Evolutionary conservation across 1,140 invertebrate species (phyloP).

Genomic region (Apis florea): DNA sequence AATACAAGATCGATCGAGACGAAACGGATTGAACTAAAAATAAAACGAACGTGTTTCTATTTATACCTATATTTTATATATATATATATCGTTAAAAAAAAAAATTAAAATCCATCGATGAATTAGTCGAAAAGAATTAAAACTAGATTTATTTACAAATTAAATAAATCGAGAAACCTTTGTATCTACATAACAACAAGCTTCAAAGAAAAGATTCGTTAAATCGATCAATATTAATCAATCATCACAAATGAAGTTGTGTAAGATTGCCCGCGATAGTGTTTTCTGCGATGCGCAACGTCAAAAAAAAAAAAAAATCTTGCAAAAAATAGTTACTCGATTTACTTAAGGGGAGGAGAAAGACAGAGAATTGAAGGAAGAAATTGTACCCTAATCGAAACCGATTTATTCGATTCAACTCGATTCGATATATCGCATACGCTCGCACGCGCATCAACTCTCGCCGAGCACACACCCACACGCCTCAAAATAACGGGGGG

Average conservation of each 20-base stretch:
- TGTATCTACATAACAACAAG: not conserved
- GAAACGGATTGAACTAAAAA: not conserved
- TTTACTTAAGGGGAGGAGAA: not conserved
- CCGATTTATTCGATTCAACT: constrained; percentile 11
- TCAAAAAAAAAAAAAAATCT: not conserved
- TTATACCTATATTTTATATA: too few species aligned
- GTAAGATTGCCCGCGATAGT: not conserved
- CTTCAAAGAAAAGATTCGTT: not conserved
- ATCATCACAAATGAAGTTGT: not conserved
- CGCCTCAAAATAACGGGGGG: constrained; percentile 29
- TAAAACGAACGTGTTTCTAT: not conserved
- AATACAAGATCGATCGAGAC: not conserved
- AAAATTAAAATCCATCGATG: not conserved
- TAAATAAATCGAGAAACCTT: constrained; percentile 17
- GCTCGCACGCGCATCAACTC: not conserved
- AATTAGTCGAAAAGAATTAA: not conserved
- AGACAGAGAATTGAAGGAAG: not conserved
- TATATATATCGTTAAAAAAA: not conserved
- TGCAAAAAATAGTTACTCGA: not conserved
- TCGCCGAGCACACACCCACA: constrained; percentile 43
- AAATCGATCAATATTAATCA: not conserved
- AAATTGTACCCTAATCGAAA: not conserved
- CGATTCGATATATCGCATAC: not conserved
- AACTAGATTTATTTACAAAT: constrained; percentile 35
- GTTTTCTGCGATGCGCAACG: constrained; percentile 25